Conservation (phyloP, 2,113 vertebrate genomes). For the Dicerorhinus sumatrensis region DNA sequence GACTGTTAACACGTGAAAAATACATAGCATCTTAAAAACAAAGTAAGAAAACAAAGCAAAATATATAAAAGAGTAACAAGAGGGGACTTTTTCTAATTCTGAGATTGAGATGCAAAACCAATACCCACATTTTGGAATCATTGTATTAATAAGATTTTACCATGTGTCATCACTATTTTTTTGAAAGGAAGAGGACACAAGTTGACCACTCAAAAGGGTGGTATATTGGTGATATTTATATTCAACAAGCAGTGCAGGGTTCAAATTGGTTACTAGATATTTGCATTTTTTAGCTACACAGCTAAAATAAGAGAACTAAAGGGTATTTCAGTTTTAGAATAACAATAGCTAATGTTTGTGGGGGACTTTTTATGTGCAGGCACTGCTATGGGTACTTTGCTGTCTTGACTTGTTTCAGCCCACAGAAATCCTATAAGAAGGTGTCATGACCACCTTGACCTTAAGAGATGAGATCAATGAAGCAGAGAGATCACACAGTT, state of each 20-base stretch:
- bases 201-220: neutral
- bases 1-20: neutral
- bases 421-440: neutral
- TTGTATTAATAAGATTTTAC: neutral
- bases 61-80: neutral
- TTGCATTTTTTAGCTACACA: conserved; percentile 35
- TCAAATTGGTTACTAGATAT: neutral
- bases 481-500: neutral
- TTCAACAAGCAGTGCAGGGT: neutral
- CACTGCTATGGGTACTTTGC: neutral
- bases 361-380: neutral
- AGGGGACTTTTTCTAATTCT: neutral
- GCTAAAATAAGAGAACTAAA: neutral
- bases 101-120: neutral
- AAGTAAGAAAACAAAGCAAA: neutral
- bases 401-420: neutral
- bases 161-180: neutral
- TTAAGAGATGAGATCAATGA: neutral
- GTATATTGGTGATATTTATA: neutral
- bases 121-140: neutral
- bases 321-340: conserved; percentile 30
- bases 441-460: neutral
- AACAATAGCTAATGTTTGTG: neutral
- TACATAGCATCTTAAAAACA: neutral
- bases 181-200: neutral